Evolutionary conservation across 2,888 invertebrate genomes (phyloP).

Genomic region (Melipona beecheii): DNA sequence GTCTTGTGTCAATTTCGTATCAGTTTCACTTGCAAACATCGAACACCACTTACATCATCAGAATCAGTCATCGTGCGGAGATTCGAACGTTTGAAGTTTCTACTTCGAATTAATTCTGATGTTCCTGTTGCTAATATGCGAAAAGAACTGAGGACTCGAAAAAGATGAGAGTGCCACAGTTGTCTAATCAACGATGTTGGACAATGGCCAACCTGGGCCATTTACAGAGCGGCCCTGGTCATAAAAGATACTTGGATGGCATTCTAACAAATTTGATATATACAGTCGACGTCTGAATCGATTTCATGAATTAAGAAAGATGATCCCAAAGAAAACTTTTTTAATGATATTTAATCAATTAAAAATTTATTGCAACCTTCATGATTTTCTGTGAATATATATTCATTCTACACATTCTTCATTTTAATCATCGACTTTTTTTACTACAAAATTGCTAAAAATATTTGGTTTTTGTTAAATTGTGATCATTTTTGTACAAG

Average conservation of each 20-base stretch:
- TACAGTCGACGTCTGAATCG: constrained; percentile 61
- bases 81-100: neutral
- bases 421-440: neutral
- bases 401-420: neutral
- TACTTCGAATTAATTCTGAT: neutral
- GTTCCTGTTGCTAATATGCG: neutral
- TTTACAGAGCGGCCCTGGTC: constrained; percentile 75
- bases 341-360: too few relatives aligned
- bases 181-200: constrained; percentile 77
- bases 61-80: neutral
- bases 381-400: neutral
- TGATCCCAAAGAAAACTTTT: neutral
- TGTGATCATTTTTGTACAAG: rapidly evolving
- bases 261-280: constrained; percentile 74
- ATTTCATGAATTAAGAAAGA: neutral
- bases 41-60: neutral
- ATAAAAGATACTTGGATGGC: constrained; percentile 80
- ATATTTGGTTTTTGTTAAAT: neutral
- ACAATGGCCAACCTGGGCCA: constrained; percentile 71
- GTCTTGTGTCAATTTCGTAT: neutral
- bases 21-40: neutral
- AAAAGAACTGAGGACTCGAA: neutral
- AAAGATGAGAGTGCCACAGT: constrained; percentile 55
- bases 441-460: neutral
- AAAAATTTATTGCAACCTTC: too few relatives aligned